Evolutionary conservation across 2,797 vertebrate species (phyloP).

Genomic region (Sardinella longiceps): DNA sequence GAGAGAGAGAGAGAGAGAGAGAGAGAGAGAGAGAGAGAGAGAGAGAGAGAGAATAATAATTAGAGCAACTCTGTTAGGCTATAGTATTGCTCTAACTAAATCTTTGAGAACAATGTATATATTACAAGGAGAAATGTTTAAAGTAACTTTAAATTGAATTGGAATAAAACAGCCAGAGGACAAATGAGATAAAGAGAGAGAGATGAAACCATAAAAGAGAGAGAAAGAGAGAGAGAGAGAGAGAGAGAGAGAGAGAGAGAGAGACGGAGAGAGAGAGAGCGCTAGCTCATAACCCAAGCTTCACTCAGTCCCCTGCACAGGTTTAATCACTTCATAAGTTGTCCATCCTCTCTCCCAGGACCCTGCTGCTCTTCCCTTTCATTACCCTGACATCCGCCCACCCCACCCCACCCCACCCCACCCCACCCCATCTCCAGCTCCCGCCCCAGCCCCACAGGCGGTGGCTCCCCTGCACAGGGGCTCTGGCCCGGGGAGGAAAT

Average conservation of each 20-base stretch:
- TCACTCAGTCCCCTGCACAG: background rate
- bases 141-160: too few species aligned
- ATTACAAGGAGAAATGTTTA: too few species aligned
- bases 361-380: constrained; percentile 44
- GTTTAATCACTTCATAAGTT: constrained; percentile 33
- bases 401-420: too few species aligned
- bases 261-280: constrained; percentile 36
- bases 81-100: too few species aligned
- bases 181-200: background rate
- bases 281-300: background rate
- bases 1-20: background rate
- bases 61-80: background rate
- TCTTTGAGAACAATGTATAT: too few species aligned
- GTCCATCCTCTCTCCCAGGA: constrained; percentile 33
- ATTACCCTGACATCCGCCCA: constrained; percentile 42
- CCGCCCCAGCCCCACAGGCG: background rate
- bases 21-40: background rate
- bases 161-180: background rate
- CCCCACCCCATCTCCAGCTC: too few species aligned
- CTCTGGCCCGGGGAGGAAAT: constrained; percentile 40
- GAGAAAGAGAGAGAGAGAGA: background rate
- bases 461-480: constrained; percentile 41
- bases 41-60: background rate
- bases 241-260: constrained; percentile 18
- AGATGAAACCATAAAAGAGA: constrained; percentile 8